These are phyloP conservation scores for Clarias macrocephalus DNA, from an alignment of 2,113 vertebrate genomes.

Conservation along the genomic window DNA sequence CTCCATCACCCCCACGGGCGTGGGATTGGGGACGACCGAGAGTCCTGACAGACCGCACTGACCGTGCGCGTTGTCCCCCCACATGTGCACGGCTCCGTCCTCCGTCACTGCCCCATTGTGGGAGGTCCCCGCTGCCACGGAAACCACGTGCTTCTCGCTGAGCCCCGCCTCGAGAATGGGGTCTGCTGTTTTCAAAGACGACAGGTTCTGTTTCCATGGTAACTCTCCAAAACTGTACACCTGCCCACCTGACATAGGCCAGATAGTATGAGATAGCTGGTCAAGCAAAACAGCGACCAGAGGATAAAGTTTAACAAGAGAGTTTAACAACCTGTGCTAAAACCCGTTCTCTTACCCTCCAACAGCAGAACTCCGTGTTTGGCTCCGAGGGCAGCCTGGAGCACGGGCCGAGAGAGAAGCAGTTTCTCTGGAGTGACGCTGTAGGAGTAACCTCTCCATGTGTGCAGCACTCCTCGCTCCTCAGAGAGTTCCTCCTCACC, in stretches of 20 bases:
- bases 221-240: slow-evolving; percentile 91
- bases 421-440: slow-evolving; percentile 81
- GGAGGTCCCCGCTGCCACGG: slow-evolving; percentile 86
- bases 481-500: slow-evolving; percentile 73
- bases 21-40: slow-evolving; percentile 79
- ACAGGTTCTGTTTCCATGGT: slow-evolving; percentile 80
- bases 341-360: slow-evolving; percentile 75
- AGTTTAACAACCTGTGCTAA: not conserved
- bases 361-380: slow-evolving; percentile 86
- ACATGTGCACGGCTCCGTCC: slow-evolving; percentile 88
- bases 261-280: not conserved
- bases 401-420: slow-evolving; percentile 79
- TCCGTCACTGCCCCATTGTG: slow-evolving; percentile 90
- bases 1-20: slow-evolving; percentile 79
- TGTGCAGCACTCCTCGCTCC: slow-evolving; percentile 85
- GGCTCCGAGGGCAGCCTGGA: slow-evolving; percentile 86
- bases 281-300: not conserved
- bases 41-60: slow-evolving; percentile 85
- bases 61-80: slow-evolving; percentile 89
- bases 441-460: slow-evolving; percentile 88
- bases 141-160: slow-evolving; percentile 78
- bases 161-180: slow-evolving; percentile 83
- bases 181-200: slow-evolving; percentile 46
- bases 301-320: not conserved
- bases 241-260: slow-evolving; percentile 79